A percentile compares a stretch with the other conserved stretches of the same genome.
phyloP scores from a whole-genome alignment of 2,888 invertebrate genomes.

The Coleophora flavipennella region DNA sequence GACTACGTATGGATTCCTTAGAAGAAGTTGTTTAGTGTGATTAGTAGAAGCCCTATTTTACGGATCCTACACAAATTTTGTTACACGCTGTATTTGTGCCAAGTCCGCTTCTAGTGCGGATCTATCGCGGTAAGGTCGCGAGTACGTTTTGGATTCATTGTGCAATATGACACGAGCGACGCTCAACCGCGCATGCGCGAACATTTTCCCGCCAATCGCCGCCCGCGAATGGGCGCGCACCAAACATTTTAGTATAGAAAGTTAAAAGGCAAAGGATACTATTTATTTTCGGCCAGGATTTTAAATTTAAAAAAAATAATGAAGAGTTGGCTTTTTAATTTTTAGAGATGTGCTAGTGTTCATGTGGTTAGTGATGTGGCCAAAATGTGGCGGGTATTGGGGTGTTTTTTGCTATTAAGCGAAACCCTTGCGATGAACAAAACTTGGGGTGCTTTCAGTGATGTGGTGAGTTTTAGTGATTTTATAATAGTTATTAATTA shows the following conservation, averaged over 20 bases:
- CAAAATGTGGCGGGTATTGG: slow-evolving; percentile 52
- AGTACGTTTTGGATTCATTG: slow-evolving; percentile 38
- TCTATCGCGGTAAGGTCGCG: slow-evolving; percentile 14
- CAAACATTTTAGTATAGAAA: neutral
- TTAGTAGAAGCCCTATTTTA: no score
- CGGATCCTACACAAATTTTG: no score
- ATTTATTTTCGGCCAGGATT: neutral
- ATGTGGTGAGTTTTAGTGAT: slow-evolving; percentile 1
- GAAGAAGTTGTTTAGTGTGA: no score
- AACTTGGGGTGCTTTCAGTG: slow-evolving; percentile 14
- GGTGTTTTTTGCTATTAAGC: slow-evolving; percentile 47
- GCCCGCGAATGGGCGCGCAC: slow-evolving; percentile 38
- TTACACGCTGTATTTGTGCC: no score
- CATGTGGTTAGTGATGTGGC: slow-evolving; percentile 42
- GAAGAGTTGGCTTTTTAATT: neutral
- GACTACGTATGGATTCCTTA: no score
- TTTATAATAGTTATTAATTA: no score
- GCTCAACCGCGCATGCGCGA: slow-evolving; percentile 44
- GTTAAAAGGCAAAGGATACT: neutral
- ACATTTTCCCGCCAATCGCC: slow-evolving; percentile 63
- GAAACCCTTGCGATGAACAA: slow-evolving; percentile 40
- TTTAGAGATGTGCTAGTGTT: slow-evolving; percentile 14
- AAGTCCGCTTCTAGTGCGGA: neutral
- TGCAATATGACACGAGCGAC: slow-evolving; percentile 52
- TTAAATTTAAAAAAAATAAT: neutral